Base-by-base conservation (phyloP, 2,113 vertebrate genomes). In the Sinocyclocheilus rhinocerous region DNA sequence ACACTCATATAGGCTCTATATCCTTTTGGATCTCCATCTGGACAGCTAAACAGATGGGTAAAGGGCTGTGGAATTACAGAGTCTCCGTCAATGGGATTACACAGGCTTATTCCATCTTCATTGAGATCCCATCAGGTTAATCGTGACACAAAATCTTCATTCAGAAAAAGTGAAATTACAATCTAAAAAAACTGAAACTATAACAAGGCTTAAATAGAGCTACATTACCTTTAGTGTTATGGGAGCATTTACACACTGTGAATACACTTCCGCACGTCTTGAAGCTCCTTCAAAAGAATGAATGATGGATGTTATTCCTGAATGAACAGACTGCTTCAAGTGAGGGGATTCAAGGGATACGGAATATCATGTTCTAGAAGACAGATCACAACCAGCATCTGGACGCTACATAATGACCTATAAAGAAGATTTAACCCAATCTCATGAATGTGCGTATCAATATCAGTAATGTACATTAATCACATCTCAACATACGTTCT, bases 41-140 rank as follows among this genome's bases (percentile, higher is more conserved):
- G 26, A 57, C 16, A 18, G 24, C 55, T 3, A 55, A 36, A 72
- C 15, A 52, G 50, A 52, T 52, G 50, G 15, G 4, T 52, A 4
- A 26, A 82, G 42, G 42, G n/a, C 16, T 18, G 78, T 39, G 20
- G 80, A 90, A 93, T 92, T 93, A 89, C n/a, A 65, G 24, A 48
- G 45, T 59, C 80, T 85, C 67, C 61, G 72, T 89, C 89, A 92
- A 81, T 79, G 65, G 86, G 89, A 92, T 93, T 88, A 91, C 0
- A 65, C 0, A 12, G 87, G 65, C 12, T 22, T 87, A 84, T 70
- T 65, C 72, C 78, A n/a, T 22, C 42, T 36, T 57, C 59, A 48
- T n/a, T 76, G 42, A 85, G 63, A 81, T 82, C 88, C 86, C 85
- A 36, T 57, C 12, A 22, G 12, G 36, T 79, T 90, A 90, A 92